Conservation (phyloP, 2,888 invertebrate genomes). For the Platycheirus rosarum region DNA sequence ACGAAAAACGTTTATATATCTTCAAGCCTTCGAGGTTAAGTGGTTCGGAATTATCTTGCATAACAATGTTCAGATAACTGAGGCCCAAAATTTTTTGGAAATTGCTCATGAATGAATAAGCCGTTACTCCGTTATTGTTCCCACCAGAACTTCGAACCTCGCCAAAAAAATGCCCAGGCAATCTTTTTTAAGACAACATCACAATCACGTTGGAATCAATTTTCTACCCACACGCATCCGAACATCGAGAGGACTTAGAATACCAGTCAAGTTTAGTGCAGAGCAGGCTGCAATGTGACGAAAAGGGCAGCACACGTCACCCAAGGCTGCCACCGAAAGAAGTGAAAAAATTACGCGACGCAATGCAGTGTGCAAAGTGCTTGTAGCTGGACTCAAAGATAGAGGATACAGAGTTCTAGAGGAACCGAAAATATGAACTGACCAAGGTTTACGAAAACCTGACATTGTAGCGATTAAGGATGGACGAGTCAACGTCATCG, state of each 20-base stretch:
- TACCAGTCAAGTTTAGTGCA: not conserved
- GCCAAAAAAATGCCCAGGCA: no score
- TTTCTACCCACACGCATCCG: not conserved
- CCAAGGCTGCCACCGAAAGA: conserved; percentile 2
- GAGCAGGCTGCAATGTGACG: not conserved
- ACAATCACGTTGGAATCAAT: not conserved
- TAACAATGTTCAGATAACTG: no score
- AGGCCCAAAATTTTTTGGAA: no score
- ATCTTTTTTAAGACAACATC: no score
- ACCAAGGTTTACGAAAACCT: no score
- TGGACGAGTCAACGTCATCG: not conserved
- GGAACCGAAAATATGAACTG: not conserved
- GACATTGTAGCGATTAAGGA: not conserved
- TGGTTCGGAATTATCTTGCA: no score
- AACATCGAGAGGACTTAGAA: not conserved
- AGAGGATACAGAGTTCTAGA: not conserved
- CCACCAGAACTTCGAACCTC: no score
- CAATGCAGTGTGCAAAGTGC: not conserved
- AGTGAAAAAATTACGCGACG: not conserved
- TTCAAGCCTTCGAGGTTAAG: no score
- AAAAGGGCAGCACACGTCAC: not conserved
- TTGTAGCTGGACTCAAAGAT: not conserved
- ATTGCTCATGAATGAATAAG: no score
- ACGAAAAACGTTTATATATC: not conserved
- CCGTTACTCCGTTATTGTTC: no score